Evolutionary conservation across 1,140 invertebrate genomes (phyloP).

Genomic region (Idris sp.): DNA sequence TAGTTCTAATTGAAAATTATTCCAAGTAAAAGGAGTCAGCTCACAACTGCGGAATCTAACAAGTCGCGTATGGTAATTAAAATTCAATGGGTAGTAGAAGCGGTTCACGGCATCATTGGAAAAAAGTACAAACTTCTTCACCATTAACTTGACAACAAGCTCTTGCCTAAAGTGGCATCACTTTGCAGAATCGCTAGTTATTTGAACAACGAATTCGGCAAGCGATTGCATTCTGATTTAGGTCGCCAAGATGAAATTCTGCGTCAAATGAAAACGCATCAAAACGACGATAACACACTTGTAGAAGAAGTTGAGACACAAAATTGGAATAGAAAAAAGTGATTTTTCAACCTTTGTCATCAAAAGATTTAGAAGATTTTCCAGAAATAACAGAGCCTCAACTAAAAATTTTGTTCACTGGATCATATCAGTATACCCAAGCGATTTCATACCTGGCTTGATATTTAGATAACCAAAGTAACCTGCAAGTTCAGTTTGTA

Average conservation of each 20-base stretch:
- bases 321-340: constrained; percentile 20
- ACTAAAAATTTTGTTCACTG: constrained; percentile 3
- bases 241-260: neutral
- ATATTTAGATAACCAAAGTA: constrained; percentile 6
- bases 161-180: neutral
- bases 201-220: neutral
- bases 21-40: constrained; percentile 11
- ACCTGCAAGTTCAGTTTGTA: constrained; percentile 7
- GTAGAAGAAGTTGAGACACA: constrained; percentile 9
- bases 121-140: constrained; percentile 23
- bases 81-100: constrained; percentile 21
- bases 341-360: constrained; percentile 15
- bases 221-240: neutral
- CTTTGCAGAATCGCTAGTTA: neutral
- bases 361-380: constrained; percentile 19
- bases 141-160: constrained; percentile 20
- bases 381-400: constrained; percentile 25
- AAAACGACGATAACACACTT: neutral
- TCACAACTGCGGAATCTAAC: constrained; percentile 6
- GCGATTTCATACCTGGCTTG: constrained; percentile 32
- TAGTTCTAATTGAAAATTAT: too few species aligned
- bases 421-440: neutral
- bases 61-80: constrained; percentile 5
- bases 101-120: constrained; percentile 4
- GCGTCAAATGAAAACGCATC: neutral